Percentiles rank a stretch among this genome's conserved stretches.
Evolutionary conservation across 2,888 invertebrate genomes (phyloP).

Genomic region (Cinara cedri): DNA sequence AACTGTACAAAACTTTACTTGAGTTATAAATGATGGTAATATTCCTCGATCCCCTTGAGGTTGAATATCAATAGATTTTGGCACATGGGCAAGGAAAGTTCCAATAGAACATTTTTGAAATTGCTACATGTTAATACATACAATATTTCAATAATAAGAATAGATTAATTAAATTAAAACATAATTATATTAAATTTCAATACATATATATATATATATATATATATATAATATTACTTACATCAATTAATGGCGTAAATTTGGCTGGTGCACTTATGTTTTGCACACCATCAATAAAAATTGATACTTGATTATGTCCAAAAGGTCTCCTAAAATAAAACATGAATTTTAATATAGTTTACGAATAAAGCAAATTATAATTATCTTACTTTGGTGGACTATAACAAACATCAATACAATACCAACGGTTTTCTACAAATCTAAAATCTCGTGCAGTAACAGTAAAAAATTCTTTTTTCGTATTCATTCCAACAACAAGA

Average conservation of each 20-base stretch:
- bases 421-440: conserved; percentile 67
- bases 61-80: conserved; percentile 30
- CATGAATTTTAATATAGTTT: neutral
- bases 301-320: conserved; percentile 68
- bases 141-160: neutral
- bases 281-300: conserved; percentile 69
- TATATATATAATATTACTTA: too few species aligned
- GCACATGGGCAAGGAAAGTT: conserved; percentile 33
- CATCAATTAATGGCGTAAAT: conserved; percentile 68
- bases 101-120: conserved; percentile 52
- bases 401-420: conserved; percentile 67
- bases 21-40: conserved; percentile 60
- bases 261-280: conserved; percentile 67
- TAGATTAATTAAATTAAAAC: neutral
- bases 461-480: conserved; percentile 68
- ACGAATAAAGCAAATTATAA: neutral
- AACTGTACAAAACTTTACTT: conserved; percentile 57
- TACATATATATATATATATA: too few species aligned
- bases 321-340: conserved; percentile 66
- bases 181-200: neutral
- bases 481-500: conserved; percentile 67
- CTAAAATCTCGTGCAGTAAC: conserved; percentile 65
- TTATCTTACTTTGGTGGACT: conserved; percentile 61
- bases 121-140: conserved; percentile 15
- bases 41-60: conserved; percentile 57